Conservation (phyloP, 2,113 vertebrate genomes). For the Laticauda colubrina region DNA sequence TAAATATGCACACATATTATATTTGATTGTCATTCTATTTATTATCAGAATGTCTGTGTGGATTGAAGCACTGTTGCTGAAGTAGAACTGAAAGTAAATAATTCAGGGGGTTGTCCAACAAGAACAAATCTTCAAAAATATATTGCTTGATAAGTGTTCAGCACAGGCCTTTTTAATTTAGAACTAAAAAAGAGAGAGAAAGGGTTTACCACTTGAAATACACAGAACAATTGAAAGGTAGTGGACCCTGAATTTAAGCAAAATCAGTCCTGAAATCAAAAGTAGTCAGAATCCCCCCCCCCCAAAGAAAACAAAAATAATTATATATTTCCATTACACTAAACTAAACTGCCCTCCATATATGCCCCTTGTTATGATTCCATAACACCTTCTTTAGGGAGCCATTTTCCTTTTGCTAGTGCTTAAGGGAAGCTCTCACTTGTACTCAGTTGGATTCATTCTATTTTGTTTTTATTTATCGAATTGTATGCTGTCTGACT, state of each 20-base stretch:
- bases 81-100: background rate
- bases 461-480: background rate
- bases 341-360: background rate
- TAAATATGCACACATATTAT: background rate
- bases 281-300: background rate
- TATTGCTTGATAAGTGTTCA: background rate
- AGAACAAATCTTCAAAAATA: background rate
- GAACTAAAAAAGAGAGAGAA: background rate
- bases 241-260: background rate
- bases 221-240: background rate
- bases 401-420: background rate
- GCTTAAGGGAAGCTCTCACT: background rate
- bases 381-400: background rate
- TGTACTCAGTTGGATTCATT: background rate
- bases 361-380: background rate
- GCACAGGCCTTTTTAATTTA: background rate
- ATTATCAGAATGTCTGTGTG: background rate
- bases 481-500: background rate
- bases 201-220: background rate
- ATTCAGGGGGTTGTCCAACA: background rate
- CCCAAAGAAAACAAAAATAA: background rate
- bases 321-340: background rate
- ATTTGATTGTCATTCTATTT: background rate
- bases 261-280: background rate
- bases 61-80: background rate